Evolutionary conservation across 2,797 vertebrate genomes (phyloP).

Genomic region (Fistularia commersonii): DNA sequence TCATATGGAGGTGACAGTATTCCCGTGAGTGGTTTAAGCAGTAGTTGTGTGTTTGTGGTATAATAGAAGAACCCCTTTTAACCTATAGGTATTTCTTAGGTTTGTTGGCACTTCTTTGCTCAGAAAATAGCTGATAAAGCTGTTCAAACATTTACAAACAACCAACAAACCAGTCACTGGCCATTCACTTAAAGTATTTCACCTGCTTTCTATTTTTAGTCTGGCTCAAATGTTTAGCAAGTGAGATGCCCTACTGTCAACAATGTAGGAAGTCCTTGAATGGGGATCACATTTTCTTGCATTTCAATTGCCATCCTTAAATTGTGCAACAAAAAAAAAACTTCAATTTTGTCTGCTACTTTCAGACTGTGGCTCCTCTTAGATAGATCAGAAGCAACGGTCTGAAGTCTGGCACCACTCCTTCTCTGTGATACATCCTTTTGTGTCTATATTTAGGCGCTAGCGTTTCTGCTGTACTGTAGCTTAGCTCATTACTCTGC

Average conservation of each 20-base stretch:
- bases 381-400: constrained; percentile 5
- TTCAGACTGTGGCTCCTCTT: constrained; percentile 45
- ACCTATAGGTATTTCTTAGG: too few relatives aligned
- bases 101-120: too few relatives aligned
- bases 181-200: background rate
- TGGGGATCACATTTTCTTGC: too few relatives aligned
- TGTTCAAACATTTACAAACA: constrained; percentile 1
- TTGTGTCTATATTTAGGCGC: constrained; percentile 36
- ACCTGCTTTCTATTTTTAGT: constrained; percentile 6
- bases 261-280: background rate
- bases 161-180: background rate
- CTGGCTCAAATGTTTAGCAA: constrained; percentile 4
- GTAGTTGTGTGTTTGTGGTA: too few relatives aligned
- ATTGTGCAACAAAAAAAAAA: background rate
- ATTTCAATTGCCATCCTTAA: too few relatives aligned
- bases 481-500: constrained; percentile 28
- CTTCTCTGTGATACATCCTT: constrained; percentile 19
- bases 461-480: constrained; percentile 17
- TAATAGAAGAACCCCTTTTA: too few relatives aligned
- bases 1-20: too few relatives aligned
- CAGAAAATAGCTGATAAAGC: background rate
- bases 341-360: constrained; percentile 38
- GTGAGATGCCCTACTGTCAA: constrained; percentile 3
- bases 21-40: too few relatives aligned
- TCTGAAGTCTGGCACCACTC: background rate